Conservation (phyloP, 2,113 vertebrate genomes). For the Datnioides undecimradiatus region DNA sequence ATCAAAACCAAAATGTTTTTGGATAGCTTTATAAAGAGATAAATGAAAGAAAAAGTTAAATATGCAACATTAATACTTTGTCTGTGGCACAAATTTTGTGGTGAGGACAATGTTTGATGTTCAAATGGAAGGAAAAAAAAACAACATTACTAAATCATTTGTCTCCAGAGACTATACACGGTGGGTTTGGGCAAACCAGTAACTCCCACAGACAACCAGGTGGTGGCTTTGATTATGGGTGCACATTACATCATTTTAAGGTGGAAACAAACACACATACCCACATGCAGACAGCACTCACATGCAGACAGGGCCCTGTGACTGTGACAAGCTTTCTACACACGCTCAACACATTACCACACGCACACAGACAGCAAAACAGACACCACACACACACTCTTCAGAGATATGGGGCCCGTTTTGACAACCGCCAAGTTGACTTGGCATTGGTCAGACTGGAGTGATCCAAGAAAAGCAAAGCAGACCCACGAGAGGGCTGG, state of each 20-base stretch:
- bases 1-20: slow-evolving; percentile 37
- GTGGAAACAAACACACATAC: slow-evolving; percentile 68
- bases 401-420: slow-evolving; percentile 92
- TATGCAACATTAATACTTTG: not conserved
- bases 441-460: slow-evolving; percentile 89
- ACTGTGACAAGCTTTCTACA: slow-evolving; percentile 62
- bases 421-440: slow-evolving; percentile 95
- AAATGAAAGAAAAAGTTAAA: not conserved
- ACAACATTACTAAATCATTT: slow-evolving; percentile 8
- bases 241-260: slow-evolving; percentile 89
- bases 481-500: slow-evolving; percentile 89
- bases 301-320: slow-evolving; percentile 42
- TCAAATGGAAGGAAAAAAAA: not conserved
- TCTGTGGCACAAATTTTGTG: not conserved
- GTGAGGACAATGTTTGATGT: slow-evolving; percentile 11
- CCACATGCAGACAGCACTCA: slow-evolving; percentile 68
- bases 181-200: slow-evolving; percentile 60
- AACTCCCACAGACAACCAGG: slow-evolving; percentile 80
- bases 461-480: slow-evolving; percentile 86
- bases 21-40: slow-evolving; percentile 40
- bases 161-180: not conserved
- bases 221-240: slow-evolving; percentile 87
- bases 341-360: slow-evolving; percentile 63
- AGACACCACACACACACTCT: slow-evolving; percentile 55
- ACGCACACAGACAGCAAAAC: slow-evolving; percentile 48